phyloP scores from a whole-genome alignment of 2,888 invertebrate species.

The Caenorhabditis sp. region DNA sequence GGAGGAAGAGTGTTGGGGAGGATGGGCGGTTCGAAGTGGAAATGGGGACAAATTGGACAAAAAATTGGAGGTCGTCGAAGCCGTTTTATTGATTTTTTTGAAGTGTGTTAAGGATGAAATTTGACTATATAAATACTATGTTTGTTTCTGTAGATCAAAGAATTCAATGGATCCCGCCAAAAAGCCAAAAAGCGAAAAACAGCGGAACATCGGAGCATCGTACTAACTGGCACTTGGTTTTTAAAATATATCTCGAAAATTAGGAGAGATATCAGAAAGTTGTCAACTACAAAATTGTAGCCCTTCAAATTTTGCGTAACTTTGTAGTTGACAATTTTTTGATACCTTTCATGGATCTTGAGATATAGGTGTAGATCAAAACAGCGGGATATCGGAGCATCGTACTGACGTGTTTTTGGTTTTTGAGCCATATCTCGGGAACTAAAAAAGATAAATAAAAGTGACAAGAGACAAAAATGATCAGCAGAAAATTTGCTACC shows the following conservation, averaged over 20 bases:
- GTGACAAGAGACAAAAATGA: neutral
- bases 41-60: neutral
- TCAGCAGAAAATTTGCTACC: neutral
- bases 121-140: no score
- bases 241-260: neutral
- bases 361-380: no score
- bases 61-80: neutral
- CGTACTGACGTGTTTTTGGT: no score
- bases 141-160: no score
- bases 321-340: neutral
- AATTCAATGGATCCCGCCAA: no score
- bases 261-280: neutral
- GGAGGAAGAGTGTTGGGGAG: neutral
- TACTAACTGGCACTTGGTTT: no score
- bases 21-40: neutral
- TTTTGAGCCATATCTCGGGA: no score
- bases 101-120: no score
- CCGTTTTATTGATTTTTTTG: no score
- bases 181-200: no score
- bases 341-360: neutral
- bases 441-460: neutral
- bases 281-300: conserved; percentile 5
- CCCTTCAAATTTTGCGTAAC: neutral
- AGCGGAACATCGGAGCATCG: no score
- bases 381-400: no score